Percentiles rank a stretch among this genome's conserved stretches.
These are phyloP conservation scores for Melangyna quadrimaculata DNA, from an alignment of 2,888 invertebrate genomes.

Conservation along the genomic window DNA sequence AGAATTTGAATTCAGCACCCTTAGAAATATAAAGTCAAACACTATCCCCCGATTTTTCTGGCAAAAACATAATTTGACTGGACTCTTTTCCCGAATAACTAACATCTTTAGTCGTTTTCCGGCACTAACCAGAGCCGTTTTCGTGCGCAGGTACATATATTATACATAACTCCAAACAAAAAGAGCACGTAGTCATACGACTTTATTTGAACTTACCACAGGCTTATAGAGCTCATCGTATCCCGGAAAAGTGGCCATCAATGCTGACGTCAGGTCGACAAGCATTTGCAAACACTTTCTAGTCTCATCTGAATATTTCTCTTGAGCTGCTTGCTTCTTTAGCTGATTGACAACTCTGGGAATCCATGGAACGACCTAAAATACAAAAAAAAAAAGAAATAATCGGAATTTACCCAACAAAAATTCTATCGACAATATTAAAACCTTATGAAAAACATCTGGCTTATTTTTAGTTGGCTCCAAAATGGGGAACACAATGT, in stretches of 20 bases:
- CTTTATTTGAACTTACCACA: conserved; percentile 80
- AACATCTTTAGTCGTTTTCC: too few species aligned
- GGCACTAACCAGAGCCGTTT: background rate
- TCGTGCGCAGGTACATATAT: background rate
- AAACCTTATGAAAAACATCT: conserved; percentile 84
- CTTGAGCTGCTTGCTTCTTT: conserved; percentile 82
- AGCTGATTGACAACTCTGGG: conserved; percentile 82
- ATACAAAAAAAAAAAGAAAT: conserved; percentile 5
- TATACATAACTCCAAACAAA: background rate
- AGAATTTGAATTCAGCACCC: too few species aligned
- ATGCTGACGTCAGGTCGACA: conserved; percentile 83
- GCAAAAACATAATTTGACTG: too few species aligned
- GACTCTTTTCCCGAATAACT: too few species aligned
- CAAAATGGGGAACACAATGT: conserved; percentile 85
- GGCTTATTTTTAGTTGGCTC: conserved; percentile 84
- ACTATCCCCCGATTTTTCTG: too few species aligned
- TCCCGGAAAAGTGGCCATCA: conserved; percentile 82
- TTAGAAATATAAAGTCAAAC: too few species aligned
- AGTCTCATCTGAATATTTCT: conserved; percentile 83
- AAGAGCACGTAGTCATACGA: background rate
- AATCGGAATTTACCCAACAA: background rate
- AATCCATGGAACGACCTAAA: conserved; percentile 80
- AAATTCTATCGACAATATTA: background rate
- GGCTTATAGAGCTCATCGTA: conserved; percentile 81
- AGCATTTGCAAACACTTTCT: conserved; percentile 83